phyloP scores from a whole-genome alignment of 2,797 vertebrate genomes.

The Mastacembelus armatus region DNA sequence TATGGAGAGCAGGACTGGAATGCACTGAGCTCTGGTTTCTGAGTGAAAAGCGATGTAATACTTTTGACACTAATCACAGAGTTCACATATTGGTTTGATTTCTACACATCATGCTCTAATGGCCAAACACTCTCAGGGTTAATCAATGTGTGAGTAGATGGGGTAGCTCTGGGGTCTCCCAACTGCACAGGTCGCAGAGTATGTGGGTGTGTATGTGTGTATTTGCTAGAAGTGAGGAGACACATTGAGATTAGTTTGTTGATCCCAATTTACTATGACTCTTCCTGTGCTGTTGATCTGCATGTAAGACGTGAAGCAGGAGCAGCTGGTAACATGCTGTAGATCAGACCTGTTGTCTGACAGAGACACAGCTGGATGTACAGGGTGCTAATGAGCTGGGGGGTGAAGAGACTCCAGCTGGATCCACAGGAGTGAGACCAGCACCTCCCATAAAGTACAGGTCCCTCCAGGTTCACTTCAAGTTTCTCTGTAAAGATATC shows the following conservation, averaged over 20 bases:
- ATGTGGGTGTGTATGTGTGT: constrained; percentile 6
- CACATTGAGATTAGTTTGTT: constrained; percentile 25
- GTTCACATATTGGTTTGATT: constrained; percentile 85
- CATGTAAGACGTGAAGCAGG: constrained; percentile 37
- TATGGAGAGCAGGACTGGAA: constrained; percentile 72
- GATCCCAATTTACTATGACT: constrained; percentile 35
- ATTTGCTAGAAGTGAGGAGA: constrained; percentile 1
- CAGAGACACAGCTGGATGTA: constrained; percentile 63
- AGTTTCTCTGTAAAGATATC: constrained; percentile 51
- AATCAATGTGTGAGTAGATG: constrained; percentile 75
- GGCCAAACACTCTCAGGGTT: constrained; percentile 75
- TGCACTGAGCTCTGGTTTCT: constrained; percentile 72
- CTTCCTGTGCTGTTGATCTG: constrained; percentile 32
- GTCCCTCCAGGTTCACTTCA: constrained; percentile 59
- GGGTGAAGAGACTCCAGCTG: constrained; percentile 77
- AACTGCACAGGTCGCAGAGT: constrained; percentile 43
- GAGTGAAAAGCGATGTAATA: constrained; percentile 80
- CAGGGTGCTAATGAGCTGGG: constrained; percentile 69
- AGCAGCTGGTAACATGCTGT: constrained; percentile 45
- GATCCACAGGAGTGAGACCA: constrained; percentile 53
- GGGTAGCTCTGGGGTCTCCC: constrained; percentile 56
- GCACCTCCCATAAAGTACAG: constrained; percentile 65
- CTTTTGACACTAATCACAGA: constrained; percentile 82
- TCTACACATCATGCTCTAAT: constrained; percentile 78
- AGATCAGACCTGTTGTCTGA: constrained; percentile 59